Conservation (phyloP, 2,113 vertebrate species). For the Corynorhinus townsendii region DNA sequence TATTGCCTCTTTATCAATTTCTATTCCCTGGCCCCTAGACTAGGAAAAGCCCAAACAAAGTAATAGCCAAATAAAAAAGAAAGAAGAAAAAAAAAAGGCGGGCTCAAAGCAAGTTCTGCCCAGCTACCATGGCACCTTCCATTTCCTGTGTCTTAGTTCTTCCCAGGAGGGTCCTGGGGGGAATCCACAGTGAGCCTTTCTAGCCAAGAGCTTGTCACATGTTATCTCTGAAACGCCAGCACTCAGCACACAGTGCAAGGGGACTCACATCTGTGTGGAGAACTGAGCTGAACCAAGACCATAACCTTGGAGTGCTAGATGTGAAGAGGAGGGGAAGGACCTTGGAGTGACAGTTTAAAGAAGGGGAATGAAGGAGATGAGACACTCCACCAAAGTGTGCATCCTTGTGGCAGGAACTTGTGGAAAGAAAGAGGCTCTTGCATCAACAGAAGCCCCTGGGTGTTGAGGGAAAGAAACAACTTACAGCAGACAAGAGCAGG, state of each 20-base stretch:
- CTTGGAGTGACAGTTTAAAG: not conserved
- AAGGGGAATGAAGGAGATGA: not conserved
- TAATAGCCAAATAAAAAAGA: not conserved
- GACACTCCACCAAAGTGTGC: not conserved
- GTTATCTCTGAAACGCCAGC: not conserved
- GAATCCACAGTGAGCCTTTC: not conserved
- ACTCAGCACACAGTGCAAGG: not conserved
- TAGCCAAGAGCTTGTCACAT: not conserved
- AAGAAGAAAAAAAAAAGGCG: not conserved
- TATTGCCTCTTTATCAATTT: not conserved
- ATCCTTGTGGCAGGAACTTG: not conserved
- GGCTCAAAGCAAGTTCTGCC: accelerated
- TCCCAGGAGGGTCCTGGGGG: not conserved
- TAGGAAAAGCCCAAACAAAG: not conserved
- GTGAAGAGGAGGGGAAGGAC: not conserved
- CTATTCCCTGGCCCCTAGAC: not conserved
- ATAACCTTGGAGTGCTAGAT: not conserved
- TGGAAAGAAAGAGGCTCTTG: not conserved
- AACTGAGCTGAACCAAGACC: not conserved
- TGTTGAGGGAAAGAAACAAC: not conserved
- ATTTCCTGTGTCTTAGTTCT: not conserved
- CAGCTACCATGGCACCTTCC: not conserved
- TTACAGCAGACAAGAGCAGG: not conserved
- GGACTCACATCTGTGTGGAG: not conserved
- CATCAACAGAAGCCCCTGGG: not conserved